phyloP scores from a whole-genome alignment of 2,888 invertebrate genomes.

The Tromatobia lineatoria region DNA sequence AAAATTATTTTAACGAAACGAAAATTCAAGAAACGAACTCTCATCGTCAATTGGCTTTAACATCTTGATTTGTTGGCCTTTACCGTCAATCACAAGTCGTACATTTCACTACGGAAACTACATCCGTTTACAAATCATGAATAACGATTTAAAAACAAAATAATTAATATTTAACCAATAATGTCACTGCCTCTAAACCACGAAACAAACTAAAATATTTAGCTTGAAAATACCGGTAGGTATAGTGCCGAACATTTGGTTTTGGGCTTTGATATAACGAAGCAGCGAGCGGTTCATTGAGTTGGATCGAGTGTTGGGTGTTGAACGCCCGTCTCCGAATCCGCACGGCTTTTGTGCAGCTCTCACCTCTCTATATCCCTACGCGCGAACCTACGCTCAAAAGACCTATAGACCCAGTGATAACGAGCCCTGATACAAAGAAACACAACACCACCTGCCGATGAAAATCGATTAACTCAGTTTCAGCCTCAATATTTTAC shows the following conservation, averaged over 20 bases:
- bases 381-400: neutral
- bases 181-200: too few species aligned
- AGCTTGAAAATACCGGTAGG: too few species aligned
- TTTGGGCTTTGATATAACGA: neutral
- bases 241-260: neutral
- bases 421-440: slow-evolving; percentile 10
- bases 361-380: neutral
- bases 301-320: neutral
- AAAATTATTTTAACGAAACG: too few species aligned
- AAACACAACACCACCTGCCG: slow-evolving; percentile 11
- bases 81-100: too few species aligned
- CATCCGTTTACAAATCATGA: too few species aligned
- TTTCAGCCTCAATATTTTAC: neutral
- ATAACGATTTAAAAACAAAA: too few species aligned
- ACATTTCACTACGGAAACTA: too few species aligned
- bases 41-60: too few species aligned
- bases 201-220: too few species aligned
- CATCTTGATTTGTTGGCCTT: too few species aligned
- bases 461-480: slow-evolving; percentile 13
- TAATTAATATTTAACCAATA: too few species aligned
- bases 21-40: too few species aligned
- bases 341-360: neutral
- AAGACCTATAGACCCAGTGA: neutral
- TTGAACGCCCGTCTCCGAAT: neutral
- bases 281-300: neutral